Conservation (phyloP, 2,113 vertebrate genomes). For the Sinocyclocheilus grahami region DNA sequence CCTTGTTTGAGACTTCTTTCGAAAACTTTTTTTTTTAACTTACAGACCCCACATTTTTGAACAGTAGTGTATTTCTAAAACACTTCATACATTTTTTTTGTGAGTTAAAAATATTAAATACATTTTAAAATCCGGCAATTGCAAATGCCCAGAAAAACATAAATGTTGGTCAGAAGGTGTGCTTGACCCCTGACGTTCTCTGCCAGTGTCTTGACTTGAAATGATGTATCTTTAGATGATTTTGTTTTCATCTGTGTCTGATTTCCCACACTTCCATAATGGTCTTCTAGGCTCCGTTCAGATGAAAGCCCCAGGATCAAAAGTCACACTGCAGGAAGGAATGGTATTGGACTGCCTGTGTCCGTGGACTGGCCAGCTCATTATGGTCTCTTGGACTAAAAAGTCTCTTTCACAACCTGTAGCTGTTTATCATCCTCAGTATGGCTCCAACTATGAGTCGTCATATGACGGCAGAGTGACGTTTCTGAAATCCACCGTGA, state of each 20-base stretch:
- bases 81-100: background rate
- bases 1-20: background rate
- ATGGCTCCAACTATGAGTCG: conserved; percentile 51
- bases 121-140: background rate
- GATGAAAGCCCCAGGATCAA: conserved; percentile 65
- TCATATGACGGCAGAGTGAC: conserved; percentile 70
- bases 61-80: background rate
- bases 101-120: background rate
- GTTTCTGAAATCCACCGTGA: conserved; percentile 67
- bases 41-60: background rate
- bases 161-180: background rate
- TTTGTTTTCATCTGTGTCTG: background rate
- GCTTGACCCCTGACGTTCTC: background rate
- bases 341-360: conserved; percentile 80
- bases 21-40: background rate
- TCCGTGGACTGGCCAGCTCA: conserved; percentile 68
- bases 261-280: background rate
- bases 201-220: background rate
- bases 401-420: conserved; percentile 58
- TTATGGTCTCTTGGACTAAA: conserved; percentile 82
- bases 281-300: conserved; percentile 59
- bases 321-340: conserved; percentile 74
- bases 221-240: background rate
- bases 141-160: background rate
- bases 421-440: conserved; percentile 72